These are phyloP conservation scores for Monochamus alternatus DNA, from an alignment of 2,888 invertebrate genomes.

Conservation along the genomic window DNA sequence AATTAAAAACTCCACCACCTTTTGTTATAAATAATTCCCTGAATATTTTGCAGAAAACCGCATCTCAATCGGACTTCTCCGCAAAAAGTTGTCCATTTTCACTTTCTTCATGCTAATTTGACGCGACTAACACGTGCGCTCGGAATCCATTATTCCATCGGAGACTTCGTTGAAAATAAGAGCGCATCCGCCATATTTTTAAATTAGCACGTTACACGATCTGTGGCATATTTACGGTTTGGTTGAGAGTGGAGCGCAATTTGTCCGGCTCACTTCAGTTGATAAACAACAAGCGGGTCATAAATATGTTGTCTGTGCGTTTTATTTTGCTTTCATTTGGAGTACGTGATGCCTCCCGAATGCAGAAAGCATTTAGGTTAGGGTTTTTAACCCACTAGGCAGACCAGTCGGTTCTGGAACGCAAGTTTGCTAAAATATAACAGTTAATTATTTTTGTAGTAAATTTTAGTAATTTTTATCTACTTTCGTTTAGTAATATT, in stretches of 20 bases:
- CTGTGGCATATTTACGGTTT: neutral
- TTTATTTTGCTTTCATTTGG: neutral
- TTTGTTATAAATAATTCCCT: too few species aligned
- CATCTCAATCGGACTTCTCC: too few species aligned
- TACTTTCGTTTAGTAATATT: too few species aligned
- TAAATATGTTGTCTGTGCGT: neutral
- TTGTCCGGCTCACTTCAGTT: neutral
- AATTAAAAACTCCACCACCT: too few species aligned
- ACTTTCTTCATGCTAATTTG: too few species aligned
- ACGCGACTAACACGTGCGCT: too few species aligned
- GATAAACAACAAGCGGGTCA: neutral
- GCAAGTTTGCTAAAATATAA: too few species aligned
- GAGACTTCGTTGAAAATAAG: neutral
- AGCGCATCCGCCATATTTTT: conserved; percentile 14
- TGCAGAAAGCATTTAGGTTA: neutral
- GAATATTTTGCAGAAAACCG: too few species aligned
- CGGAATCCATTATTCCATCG: neutral
- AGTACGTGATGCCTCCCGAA: neutral
- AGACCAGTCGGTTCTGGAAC: neutral
- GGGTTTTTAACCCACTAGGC: neutral
- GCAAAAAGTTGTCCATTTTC: too few species aligned
- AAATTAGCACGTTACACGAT: conserved; percentile 5
- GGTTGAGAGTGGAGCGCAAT: neutral
- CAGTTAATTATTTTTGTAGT: too few species aligned
- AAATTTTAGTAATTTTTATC: too few species aligned